phyloP scores from a whole-genome alignment of 1,140 invertebrate genomes.

The Cydia fagiglandana region DNA sequence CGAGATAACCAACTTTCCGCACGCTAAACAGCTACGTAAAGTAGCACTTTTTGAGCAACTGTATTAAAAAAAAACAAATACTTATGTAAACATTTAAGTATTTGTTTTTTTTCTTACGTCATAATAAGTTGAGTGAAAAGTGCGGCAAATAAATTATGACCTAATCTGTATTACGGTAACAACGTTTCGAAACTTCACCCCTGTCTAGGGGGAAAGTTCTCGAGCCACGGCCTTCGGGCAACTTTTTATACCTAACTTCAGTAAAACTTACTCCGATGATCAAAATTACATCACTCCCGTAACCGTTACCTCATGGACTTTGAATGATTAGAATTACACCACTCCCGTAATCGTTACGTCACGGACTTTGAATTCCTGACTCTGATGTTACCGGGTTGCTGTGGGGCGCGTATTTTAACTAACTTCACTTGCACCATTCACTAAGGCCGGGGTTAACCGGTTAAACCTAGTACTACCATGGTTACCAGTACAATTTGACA shows the following conservation, averaged over 20 bases:
- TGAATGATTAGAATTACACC: not conserved
- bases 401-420: not conserved
- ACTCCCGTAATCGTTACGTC: conserved; percentile 36
- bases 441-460: no score
- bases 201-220: conserved; percentile 38
- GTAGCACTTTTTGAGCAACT: no score
- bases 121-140: conserved; percentile 32
- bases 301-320: conserved; percentile 40
- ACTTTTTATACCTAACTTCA: conserved; percentile 50
- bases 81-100: not conserved
- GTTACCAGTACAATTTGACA: no score
- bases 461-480: no score
- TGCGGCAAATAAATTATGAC: conserved; percentile 57
- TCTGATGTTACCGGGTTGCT: not conserved
- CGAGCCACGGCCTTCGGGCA: conserved; percentile 44
- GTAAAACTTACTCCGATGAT: conserved; percentile 41
- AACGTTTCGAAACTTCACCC: conserved; percentile 50
- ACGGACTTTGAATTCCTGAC: conserved; percentile 22
- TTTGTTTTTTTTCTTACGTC: not conserved
- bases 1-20: no score
- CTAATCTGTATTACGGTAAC: conserved; percentile 55
- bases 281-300: not conserved
- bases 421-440: no score
- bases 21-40: no score
- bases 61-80: no score